A percentile compares a stretch with the other conserved stretches of the same genome.
These are phyloP conservation scores for Drosophila sordidula DNA, from an alignment of 2,888 invertebrate genomes.

Conservation along the genomic window DNA sequence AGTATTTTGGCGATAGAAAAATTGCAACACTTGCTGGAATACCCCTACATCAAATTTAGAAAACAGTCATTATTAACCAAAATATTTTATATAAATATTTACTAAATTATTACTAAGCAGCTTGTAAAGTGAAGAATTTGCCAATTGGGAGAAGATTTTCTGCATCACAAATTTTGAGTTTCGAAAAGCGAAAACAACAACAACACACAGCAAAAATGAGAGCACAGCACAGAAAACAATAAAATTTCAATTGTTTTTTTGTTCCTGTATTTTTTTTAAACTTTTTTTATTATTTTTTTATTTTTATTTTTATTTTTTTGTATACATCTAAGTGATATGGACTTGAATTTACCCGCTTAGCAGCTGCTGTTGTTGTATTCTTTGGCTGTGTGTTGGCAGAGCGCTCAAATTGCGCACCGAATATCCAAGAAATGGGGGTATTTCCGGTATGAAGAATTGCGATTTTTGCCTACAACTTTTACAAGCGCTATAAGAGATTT, in stretches of 20 bases:
- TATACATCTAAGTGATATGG: slow-evolving; percentile 20
- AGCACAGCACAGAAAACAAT: slow-evolving; percentile 22
- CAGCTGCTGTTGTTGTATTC: slow-evolving; percentile 79
- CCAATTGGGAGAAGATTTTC: slow-evolving; percentile 38
- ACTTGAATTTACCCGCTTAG: slow-evolving; percentile 83
- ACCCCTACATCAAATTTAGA: not conserved
- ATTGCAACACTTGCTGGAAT: slow-evolving; percentile 7
- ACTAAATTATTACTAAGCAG: slow-evolving; percentile 18
- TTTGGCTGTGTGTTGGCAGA: slow-evolving; percentile 74
- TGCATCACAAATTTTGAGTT: slow-evolving; percentile 47
- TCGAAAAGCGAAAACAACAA: slow-evolving; percentile 39
- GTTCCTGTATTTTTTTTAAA: too few species aligned
- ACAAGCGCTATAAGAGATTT: slow-evolving; percentile 82
- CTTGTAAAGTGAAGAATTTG: slow-evolving; percentile 33
- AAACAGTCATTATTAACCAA: not conserved
- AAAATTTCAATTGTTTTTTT: not conserved
- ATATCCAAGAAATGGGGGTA: slow-evolving; percentile 85
- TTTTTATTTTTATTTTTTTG: not conserved
- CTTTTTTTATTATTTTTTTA: not conserved
- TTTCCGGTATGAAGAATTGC: slow-evolving; percentile 83
- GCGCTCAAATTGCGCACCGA: slow-evolving; percentile 84
- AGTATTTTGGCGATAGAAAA: too few species aligned
- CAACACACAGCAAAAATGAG: slow-evolving; percentile 42
- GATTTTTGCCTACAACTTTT: slow-evolving; percentile 84
- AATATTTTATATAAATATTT: not conserved